Evolutionary conservation across 2,888 invertebrate species (phyloP).

Genomic region (Noctua janthe): DNA sequence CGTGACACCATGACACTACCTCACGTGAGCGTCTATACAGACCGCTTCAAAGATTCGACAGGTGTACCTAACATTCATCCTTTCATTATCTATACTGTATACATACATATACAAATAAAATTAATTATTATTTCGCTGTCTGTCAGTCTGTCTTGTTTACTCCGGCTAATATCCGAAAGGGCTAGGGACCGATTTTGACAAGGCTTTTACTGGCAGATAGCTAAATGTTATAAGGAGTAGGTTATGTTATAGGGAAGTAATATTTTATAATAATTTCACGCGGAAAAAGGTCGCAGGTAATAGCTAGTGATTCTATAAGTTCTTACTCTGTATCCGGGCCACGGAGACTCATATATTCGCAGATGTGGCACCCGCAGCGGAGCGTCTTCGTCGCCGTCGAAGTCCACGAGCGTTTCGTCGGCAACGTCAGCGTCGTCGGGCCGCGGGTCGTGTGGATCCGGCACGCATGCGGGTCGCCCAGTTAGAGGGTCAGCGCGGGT

Average conservation of each 20-base stretch:
- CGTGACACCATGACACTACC: neutral
- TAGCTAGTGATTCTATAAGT: neutral
- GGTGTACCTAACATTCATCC: neutral
- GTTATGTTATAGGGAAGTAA: neutral
- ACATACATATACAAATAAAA: too few species aligned
- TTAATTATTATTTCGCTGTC: too few species aligned
- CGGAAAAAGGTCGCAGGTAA: slow-evolving; percentile 15
- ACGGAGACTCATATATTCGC: slow-evolving; percentile 92
- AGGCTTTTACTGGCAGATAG: too few species aligned
- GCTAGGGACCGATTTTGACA: too few species aligned
- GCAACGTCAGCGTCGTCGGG: slow-evolving; percentile 62
- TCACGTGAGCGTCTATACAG: neutral
- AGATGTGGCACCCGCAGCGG: slow-evolving; percentile 89
- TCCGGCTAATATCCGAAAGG: too few species aligned
- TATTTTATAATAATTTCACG: neutral
- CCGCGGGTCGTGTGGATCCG: slow-evolving; percentile 71
- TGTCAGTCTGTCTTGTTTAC: too few species aligned
- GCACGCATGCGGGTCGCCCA: slow-evolving; percentile 88
- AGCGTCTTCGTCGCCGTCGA: slow-evolving; percentile 79
- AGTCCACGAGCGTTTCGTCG: slow-evolving; percentile 60
- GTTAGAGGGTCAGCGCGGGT: slow-evolving; percentile 94
- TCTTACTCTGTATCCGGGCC: slow-evolving; percentile 92
- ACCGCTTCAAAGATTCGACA: neutral
- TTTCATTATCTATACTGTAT: neutral
- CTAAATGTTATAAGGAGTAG: too few species aligned